Conservation (phyloP, 2,113 vertebrate genomes). For the Paratilapia polleni region DNA sequence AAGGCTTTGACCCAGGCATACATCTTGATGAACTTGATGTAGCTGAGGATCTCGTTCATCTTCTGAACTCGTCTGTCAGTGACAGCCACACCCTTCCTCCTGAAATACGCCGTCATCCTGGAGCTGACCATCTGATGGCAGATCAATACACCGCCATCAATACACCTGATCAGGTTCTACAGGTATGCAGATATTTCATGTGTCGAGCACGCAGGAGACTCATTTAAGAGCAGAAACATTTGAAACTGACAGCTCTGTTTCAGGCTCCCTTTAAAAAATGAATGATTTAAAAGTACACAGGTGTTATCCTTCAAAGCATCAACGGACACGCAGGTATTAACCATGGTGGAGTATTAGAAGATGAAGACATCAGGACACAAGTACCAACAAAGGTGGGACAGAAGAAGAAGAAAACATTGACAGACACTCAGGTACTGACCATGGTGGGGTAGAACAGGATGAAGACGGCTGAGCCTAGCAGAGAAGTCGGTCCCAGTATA, state of each 20-base stretch:
- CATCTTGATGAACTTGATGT: constrained; percentile 97
- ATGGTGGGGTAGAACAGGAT: constrained; percentile 94
- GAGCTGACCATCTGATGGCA: constrained; percentile 90
- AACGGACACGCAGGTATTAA: no score
- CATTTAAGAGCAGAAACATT: neutral
- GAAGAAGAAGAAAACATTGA: neutral
- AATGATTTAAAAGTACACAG: neutral
- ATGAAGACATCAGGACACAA: no score
- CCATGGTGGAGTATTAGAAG: no score
- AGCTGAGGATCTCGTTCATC: constrained; percentile 95
- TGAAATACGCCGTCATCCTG: constrained; percentile 90
- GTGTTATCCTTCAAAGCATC: neutral
- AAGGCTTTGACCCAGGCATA: constrained; percentile 95
- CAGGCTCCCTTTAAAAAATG: neutral
- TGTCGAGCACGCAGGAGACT: neutral
- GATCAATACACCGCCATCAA: constrained; percentile 3
- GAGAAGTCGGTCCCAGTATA: constrained; percentile 90
- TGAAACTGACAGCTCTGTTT: neutral
- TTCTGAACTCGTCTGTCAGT: constrained; percentile 94
- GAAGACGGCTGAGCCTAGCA: constrained; percentile 92
- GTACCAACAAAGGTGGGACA: no score
- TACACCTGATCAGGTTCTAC: neutral
- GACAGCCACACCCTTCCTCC: constrained; percentile 86
- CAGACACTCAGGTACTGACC: constrained; percentile 79
- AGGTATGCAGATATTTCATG: neutral